Conservation (phyloP, 1,140 invertebrate species). For the Drosophila novamexicana region DNA sequence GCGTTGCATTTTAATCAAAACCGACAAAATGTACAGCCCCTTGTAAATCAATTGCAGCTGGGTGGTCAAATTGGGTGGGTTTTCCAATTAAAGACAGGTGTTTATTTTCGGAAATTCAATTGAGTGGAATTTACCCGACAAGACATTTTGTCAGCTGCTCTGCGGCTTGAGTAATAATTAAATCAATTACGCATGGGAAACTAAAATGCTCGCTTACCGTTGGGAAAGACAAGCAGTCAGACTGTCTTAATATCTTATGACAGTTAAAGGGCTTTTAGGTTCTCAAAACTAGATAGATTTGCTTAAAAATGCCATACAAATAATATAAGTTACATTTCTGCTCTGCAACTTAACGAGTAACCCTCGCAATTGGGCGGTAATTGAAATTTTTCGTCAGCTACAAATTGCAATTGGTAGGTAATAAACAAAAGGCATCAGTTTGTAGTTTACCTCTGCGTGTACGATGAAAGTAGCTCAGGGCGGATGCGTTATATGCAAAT, state of each 20-base stretch:
- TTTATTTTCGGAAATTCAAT: constrained; percentile 64
- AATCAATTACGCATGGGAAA: constrained; percentile 44
- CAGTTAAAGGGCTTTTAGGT: not conserved
- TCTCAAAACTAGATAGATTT: no score
- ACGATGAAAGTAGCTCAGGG: constrained; percentile 53
- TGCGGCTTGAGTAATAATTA: constrained; percentile 54
- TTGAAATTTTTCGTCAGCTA: constrained; percentile 55
- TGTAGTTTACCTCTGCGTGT: constrained; percentile 2
- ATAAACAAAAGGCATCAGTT: constrained; percentile 56
- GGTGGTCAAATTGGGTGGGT: constrained; percentile 4
- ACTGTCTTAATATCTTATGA: not conserved
- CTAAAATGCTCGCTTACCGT: not conserved
- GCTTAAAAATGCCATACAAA: no score
- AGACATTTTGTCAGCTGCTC: constrained; percentile 51
- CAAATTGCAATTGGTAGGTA: constrained; percentile 62
- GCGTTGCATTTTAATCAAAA: constrained; percentile 45
- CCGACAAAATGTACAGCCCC: constrained; percentile 22
- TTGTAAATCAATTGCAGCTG: constrained; percentile 13
- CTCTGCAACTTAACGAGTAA: constrained; percentile 1
- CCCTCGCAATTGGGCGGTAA: constrained; percentile 19
- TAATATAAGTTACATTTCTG: no score
- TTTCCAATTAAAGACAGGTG: constrained; percentile 49
- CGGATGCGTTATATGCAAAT: constrained; percentile 58
- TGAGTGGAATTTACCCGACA: constrained; percentile 39
- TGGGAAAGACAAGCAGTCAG: not conserved